Conservation (phyloP, 2,113 vertebrate species). For the Odobenus rosmarus region DNA sequence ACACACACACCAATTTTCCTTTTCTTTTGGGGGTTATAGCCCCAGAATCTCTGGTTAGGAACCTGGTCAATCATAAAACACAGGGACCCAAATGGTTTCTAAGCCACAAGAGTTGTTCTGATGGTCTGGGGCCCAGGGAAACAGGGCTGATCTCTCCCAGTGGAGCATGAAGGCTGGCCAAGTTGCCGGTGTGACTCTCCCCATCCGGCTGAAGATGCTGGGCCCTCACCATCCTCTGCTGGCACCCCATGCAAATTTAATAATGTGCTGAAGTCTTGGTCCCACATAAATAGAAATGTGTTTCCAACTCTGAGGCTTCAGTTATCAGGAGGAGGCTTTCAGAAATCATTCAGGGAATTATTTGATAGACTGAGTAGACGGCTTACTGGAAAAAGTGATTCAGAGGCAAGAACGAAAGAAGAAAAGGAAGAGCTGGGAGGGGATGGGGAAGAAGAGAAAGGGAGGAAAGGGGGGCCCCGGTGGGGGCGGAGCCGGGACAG, state of each 20-base stretch:
- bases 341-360: conserved; percentile 76
- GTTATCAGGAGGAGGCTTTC: conserved; percentile 39
- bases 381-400: conserved; percentile 60
- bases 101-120: background rate
- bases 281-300: conserved; percentile 66
- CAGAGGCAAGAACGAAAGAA: conserved; percentile 19
- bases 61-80: background rate
- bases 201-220: conserved; percentile 56
- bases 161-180: background rate
- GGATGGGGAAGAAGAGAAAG: background rate
- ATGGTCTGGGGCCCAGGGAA: background rate
- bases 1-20: background rate
- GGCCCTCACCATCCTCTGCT: conserved; percentile 25
- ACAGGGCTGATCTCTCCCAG: background rate
- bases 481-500: background rate
- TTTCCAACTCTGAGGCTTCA: conserved; percentile 66
- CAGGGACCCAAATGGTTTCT: background rate
- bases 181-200: conserved; percentile 38
- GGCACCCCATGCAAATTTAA: conserved; percentile 77
- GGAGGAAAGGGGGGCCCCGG: background rate
- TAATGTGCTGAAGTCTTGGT: conserved; percentile 65
- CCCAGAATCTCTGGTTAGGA: background rate
- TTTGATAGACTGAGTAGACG: conserved; percentile 57
- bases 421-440: background rate
- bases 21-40: background rate